Evolutionary conservation across 2,888 invertebrate species (phyloP), one percentile per base, ranked within the genome.

Genomic region (Platyscelio sp.): DNA sequence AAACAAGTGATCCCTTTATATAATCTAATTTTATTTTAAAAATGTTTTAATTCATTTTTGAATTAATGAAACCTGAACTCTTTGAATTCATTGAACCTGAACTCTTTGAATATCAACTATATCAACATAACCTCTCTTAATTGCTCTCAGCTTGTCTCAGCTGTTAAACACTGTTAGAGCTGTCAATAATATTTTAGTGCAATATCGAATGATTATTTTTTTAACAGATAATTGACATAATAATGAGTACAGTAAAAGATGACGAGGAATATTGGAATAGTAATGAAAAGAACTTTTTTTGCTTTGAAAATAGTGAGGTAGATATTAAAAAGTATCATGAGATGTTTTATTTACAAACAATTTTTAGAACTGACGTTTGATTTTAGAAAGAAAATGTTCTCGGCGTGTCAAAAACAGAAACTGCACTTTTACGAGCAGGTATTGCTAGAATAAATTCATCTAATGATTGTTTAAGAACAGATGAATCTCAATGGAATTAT

Each of bases 231-330:
- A 91, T 99, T 13, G 99, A n/a, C n/a, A n/a, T 24, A 46, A 72
- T 33, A 58, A 92, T 92, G 93, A 88, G 86, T 29, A 80, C 88
- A 22, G 67, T 88, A 3, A 93, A 93, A 90, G 96, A 96, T 83
- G 96, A 96, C 65, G 96, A 96, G 81, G 97, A 96, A 89, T 97
- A 96, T 93, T 98, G 98, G 98, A 96, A 97, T 92, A 96, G 96
- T 46, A 96, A 96, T 88, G 96, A 96, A 89, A 96, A 96, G 15
- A 96, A 96, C 86, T 96, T 96, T 0, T 97, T 97, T 88, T 96
- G 95, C 92, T 98, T 98, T 91, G 97, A 97, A 87, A 97, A 97
- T 83, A 97, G 97, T 88, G 96, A 97, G 89, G 96, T n/a, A 43
- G 51, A 65, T 58, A 63, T 24, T 40, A 20, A 40, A 71, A 40